Conservation (phyloP, 2,888 invertebrate species). For the Melieria crassipennis region DNA sequence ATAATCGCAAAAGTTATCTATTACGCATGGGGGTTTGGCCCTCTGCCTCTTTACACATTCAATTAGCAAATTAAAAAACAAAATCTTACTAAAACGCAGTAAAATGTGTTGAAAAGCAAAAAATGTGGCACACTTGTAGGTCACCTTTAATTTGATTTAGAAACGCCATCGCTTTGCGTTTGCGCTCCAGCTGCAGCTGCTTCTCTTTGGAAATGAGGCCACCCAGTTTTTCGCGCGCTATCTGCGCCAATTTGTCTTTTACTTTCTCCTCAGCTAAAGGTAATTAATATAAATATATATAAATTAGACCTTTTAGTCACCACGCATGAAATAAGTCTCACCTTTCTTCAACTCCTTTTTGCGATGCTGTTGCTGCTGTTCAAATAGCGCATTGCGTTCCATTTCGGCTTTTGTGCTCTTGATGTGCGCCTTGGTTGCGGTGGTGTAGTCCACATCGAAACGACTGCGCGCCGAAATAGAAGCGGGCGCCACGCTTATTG, state of each 20-base stretch:
- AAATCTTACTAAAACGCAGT: no score
- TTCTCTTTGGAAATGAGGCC: conserved; percentile 69
- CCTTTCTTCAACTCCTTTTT: conserved; percentile 55
- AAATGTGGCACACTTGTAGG: neutral
- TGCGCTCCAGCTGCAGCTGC: conserved; percentile 76
- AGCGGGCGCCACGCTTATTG: neutral
- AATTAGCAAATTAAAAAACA: no score
- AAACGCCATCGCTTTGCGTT: conserved; percentile 85
- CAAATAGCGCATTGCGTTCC: conserved; percentile 47
- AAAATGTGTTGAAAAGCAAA: no score
- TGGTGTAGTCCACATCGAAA: conserved; percentile 41
- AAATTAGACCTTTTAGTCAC: neutral
- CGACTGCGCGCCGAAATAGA: conserved; percentile 17
- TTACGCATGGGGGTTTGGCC: no score
- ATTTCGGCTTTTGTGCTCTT: conserved; percentile 43
- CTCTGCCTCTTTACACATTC: no score
- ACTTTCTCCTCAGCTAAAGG: conserved; percentile 69
- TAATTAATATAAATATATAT: conserved; percentile 10
- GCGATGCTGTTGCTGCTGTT: conserved; percentile 46
- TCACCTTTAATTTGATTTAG: conserved; percentile 68
- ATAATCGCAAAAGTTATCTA: no score
- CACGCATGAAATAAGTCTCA: conserved; percentile 7
- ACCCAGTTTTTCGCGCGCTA: conserved; percentile 71
- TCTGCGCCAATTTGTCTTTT: conserved; percentile 70
- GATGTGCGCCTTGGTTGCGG: conserved; percentile 8